These are phyloP conservation scores for Polylopha cassiicola DNA, from an alignment of 2,888 invertebrate genomes.

Conservation along the genomic window DNA sequence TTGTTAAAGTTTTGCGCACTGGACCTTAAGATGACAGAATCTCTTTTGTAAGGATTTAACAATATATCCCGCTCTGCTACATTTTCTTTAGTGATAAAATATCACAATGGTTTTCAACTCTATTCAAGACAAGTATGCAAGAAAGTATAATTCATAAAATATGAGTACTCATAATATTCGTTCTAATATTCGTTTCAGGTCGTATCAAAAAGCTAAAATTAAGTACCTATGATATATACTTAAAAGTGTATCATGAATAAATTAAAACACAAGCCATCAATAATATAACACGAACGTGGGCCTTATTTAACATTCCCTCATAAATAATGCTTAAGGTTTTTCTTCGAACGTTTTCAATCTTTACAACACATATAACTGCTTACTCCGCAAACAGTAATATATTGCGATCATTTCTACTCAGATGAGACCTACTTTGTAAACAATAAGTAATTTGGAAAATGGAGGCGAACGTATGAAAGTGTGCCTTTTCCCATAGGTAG, in stretches of 20 bases:
- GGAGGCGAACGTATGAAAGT: constrained; percentile 42
- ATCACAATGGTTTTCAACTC: constrained; percentile 74
- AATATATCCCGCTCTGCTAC: constrained; percentile 71
- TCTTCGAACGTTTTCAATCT: constrained; percentile 3
- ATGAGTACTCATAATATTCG: constrained; percentile 61
- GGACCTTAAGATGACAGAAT: constrained; percentile 66
- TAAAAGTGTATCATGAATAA: too few relatives aligned
- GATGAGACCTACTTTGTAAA: constrained; percentile 39
- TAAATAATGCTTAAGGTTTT: background rate
- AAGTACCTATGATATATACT: too few relatives aligned
- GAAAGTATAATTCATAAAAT: constrained; percentile 66
- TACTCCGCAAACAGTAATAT: constrained; percentile 29
- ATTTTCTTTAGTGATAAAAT: constrained; percentile 70
- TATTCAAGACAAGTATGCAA: constrained; percentile 70
- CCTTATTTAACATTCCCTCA: too few relatives aligned
- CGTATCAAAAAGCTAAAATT: constrained; percentile 31
- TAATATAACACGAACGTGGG: too few relatives aligned
- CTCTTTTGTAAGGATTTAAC: constrained; percentile 71
- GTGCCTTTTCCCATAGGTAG: constrained; percentile 38
- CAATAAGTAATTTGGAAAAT: constrained; percentile 53
- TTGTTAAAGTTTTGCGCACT: constrained; percentile 68
- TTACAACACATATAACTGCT: constrained; percentile 25
- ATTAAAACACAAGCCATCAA: too few relatives aligned
- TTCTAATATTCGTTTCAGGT: constrained; percentile 45
- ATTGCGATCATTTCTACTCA: constrained; percentile 35